Evolutionary conservation across 2,888 invertebrate species (phyloP), one percentile per base, ranked within the genome.

Genomic region (Reticulitermes lucifugus): DNA sequence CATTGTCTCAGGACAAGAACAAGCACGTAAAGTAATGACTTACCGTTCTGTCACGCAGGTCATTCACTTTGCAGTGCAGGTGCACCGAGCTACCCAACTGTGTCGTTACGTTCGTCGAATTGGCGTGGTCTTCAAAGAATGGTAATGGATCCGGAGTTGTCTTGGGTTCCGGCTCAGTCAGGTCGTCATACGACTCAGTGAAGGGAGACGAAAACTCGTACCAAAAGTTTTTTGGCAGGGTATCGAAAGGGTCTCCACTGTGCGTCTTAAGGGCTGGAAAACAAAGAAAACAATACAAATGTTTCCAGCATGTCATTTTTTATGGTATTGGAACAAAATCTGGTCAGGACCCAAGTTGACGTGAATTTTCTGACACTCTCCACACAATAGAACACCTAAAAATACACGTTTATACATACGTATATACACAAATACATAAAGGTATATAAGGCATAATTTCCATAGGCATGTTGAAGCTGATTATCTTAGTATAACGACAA

Each of bases 111-210:
- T 94, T 95, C 2, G 94, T 92, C 9, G 89, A 86, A 25, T 93
- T 92, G 87, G 92, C 92, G 0, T 92, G 91, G 89, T 95, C 95
- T 89, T 95, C 95, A 90, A 96, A 96, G 90, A 94, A 95, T 0
- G 96, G 95, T 87, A 94, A 92, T 0, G 95, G 95, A 88, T 95
- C 95, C 21, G 93, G 92, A 5, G 94, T 94, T n/a, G 94, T 94
- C 9, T 93, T 86, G 18, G 84, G 84, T 46, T 85, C 86, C 43
- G 81, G 35, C 59, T 82, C 86, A 21, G 87, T 87, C 59, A 85
- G 83, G 35, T 87, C 87, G 71, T 87, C 87, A 75, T 86, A 87
- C 4, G 86, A 83, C 80, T 87, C 87, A n/a, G 87, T 87, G 83
- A 86, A 87, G 18, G 87, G 87, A 21, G 87, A 87, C 80, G 86